Base-by-base conservation (phyloP, 2,888 invertebrate genomes). In the Pemphredon lugubris region DNA sequence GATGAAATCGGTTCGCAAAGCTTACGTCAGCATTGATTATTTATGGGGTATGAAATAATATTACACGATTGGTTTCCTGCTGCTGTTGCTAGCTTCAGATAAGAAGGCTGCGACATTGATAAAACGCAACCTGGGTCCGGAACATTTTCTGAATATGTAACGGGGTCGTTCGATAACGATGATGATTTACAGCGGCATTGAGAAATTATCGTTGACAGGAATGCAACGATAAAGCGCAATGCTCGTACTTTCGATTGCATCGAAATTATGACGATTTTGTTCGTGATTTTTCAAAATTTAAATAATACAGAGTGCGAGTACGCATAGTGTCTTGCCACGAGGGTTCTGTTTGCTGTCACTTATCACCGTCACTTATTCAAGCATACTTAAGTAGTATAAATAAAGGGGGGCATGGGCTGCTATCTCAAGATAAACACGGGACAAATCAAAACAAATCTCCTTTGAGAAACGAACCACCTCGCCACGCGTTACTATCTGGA, bases 401-500 rank as follows among this genome's bases (percentile, higher is more conserved):
- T 59, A 70, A 32, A 4, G 34, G 30, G 30, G 34, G 34, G 34
- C 18, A 37, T 69, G 63, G 57, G 63, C 54, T 53, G 40, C 23
- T 40, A 58, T 53, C 42, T 16, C 40, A 42, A 53, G 30, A 65
- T 64, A 70, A 59, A 64, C 64, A 45, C 58, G 9, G 37, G 39
- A 1, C 47, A 51, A 59, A 70, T 70, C 64, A 70, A 63, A 69
- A 72, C 58, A 72, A 59, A 70, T 54, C 23, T 39, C 26, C 48
- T 59, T 23, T 1, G 9, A 48, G 53, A 14, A 44, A 47, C 30
- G 14, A 13, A 44, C 2, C 50, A 30, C 23, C 9, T 42, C 14
- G 4, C 21, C 21, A n/a, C 13, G 4, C 1, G 34, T 3, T n/a
- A 11, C 48, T 44, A 67, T 30, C 21, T 42, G 9, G 3, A 2